Evolutionary conservation across 1,140 invertebrate species (phyloP), one percentile per base, ranked within the genome.

Genomic region (Drosophila pseudoobscura): DNA sequence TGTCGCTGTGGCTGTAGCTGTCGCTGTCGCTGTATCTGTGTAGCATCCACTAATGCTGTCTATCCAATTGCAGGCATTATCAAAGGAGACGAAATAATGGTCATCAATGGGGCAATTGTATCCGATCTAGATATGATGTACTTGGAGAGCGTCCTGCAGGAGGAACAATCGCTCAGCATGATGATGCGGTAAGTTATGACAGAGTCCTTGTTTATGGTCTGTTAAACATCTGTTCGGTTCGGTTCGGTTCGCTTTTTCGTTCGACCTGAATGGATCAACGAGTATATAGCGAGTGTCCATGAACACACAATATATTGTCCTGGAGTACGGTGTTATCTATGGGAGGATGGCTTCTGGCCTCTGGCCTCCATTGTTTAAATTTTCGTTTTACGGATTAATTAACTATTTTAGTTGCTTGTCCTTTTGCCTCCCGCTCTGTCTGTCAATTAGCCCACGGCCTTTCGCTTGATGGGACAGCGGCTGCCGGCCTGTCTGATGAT

Each of bases 51-150:
- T 74, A 58, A 65, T 56, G 68, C 58, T 72, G 60, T 80, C 52
- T 59, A 79, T 78, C 90, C 66, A 88, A 83, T 92, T 93, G 65
- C 93, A 98, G 98, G 97, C 88, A 96, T 99, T 89, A 97, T 98
- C 91, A 98, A 98, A 93, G 96, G 97, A 78, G 98, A 99, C 92
- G 98, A 99, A 93, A 98, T 99, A 91, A 97, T 99, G 95, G 97
- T 99, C 82, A 98, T 99, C 92, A 99, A 99, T 93, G 97, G 98
- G 70, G 97, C 98, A 69, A 97, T 99, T 89, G 98, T 99, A 46
- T 97, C 97, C 72, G 98, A 99, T 93, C 94, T 99, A 92, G 98
- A 99, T 94, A 99, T 99, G 98, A 99, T 99, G 96, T 99, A 98
- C 93, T 94, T 99, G 89, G 98, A 99, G 92, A 96, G 95, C 89